These are phyloP conservation scores for Meloidogyne exigua DNA, from an alignment of 1,140 invertebrate genomes.

Conservation along the genomic window DNA sequence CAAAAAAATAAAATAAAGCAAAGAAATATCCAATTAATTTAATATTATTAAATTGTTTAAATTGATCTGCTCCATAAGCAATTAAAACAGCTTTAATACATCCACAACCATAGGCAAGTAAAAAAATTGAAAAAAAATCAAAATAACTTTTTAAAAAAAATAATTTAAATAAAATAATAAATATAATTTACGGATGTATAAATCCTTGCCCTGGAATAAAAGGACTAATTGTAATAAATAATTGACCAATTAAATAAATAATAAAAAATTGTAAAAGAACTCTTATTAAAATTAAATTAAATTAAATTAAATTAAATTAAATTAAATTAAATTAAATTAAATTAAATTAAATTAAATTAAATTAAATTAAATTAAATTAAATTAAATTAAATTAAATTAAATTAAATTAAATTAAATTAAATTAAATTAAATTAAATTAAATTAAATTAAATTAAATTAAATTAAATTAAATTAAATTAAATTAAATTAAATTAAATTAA, in stretches of 20 bases:
- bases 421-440: neutral
- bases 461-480: neutral
- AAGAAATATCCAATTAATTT: constrained; percentile 15
- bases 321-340: neutral
- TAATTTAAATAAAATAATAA: neutral
- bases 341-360: neutral
- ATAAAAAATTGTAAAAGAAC: constrained; percentile 11
- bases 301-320: neutral
- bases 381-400: neutral
- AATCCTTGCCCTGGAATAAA: constrained; percentile 5
- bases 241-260: constrained; percentile 21
- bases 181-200: constrained; percentile 25
- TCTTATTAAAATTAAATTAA: neutral
- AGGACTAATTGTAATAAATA: constrained; percentile 16
- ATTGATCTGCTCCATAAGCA: constrained; percentile 20
- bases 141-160: neutral
- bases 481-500: neutral
- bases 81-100: constrained; percentile 15
- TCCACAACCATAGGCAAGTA: constrained; percentile 14
- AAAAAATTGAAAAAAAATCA: constrained; percentile 13
- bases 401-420: neutral
- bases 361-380: neutral
- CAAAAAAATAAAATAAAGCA: constrained; percentile 16
- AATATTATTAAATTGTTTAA: constrained; percentile 8
- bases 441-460: neutral